Evolutionary conservation across 2,888 invertebrate genomes (phyloP).

Genomic region (Trachelus troglodyta): DNA sequence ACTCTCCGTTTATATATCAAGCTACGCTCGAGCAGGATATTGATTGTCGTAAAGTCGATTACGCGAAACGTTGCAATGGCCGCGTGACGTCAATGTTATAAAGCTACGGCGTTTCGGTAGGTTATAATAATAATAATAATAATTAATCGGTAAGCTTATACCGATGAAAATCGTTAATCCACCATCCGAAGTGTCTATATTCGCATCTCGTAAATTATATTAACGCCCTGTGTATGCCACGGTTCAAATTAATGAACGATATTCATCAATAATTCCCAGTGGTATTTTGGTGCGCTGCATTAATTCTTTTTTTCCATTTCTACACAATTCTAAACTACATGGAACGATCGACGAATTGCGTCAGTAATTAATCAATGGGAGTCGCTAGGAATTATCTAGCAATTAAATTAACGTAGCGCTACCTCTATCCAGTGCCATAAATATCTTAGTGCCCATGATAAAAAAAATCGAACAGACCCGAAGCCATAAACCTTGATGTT

Average conservation of each 20-base stretch:
- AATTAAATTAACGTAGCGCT: neutral
- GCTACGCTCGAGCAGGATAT: neutral
- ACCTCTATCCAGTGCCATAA: neutral
- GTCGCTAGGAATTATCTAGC: neutral
- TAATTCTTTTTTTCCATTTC: neutral
- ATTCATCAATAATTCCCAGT: neutral
- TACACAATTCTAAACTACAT: too few relatives aligned
- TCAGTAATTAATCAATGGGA: neutral
- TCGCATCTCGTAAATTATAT: neutral
- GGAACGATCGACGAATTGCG: neutral
- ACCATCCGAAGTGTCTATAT: neutral
- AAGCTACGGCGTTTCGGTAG: neutral
- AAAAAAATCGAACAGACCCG: neutral
- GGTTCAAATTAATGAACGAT: neutral
- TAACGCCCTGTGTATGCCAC: neutral
- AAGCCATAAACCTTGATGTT: neutral
- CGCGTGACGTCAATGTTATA: neutral
- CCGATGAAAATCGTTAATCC: neutral
- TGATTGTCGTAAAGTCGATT: neutral
- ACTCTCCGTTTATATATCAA: neutral
- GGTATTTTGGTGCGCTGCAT: neutral
- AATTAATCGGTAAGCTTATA: neutral
- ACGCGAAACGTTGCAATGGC: neutral
- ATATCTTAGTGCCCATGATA: neutral
- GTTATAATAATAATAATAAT: neutral